Base-by-base conservation (phyloP, 2,113 vertebrate genomes). In the Dipodomys stephensi region DNA sequence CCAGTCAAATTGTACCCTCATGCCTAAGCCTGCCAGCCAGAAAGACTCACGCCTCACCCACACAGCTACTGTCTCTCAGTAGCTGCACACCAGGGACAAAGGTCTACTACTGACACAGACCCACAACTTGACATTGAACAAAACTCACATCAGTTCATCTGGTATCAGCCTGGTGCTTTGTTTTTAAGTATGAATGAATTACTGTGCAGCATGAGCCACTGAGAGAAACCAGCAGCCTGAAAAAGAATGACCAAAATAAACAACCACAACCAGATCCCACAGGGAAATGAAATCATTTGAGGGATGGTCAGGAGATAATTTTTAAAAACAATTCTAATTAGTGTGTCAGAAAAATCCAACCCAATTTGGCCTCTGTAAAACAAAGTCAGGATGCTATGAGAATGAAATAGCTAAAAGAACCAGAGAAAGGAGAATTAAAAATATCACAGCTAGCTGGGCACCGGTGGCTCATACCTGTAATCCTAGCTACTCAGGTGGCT, bases 231-330 rank as follows among this genome's bases (percentile, higher is more conserved):
- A 95, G 82, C 69, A 84, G 78, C 60, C 92, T 92, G 78, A 93
- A 78, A 65, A 91, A 91, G 84, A 95, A 95, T 67, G 94, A 94
- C 90, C 87, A 94, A 94, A 81, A 96, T 95, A 95, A 97, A 95
- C 95, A 95, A 93, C 77, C 27, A 88, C 80, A 90, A 78, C 82
- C 92, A 95, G 93, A 87, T 57, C 73, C 49, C 88, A 88, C 79
- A 93, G 79, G 53, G 64, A 90, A 87, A 90, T 27, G 30, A 81
- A 87, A 74, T 86, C 77, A 96, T 68, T 11, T 77, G 39, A 94
- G 90, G 94, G 53, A 57, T 57, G 53, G 88, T 91, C 73, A 93
- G 86, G 23, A 93, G 85, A 96, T 93, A 88, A 94, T 90, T 93
- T 64, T 84, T 87, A 65, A 74, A 77, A 95, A 91, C 39, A 73